A percentile compares a stretch with the other conserved stretches of the same genome.
These are phyloP conservation scores for Caranx ignobilis DNA, from an alignment of 2,113 vertebrate genomes.

Conservation along the genomic window DNA sequence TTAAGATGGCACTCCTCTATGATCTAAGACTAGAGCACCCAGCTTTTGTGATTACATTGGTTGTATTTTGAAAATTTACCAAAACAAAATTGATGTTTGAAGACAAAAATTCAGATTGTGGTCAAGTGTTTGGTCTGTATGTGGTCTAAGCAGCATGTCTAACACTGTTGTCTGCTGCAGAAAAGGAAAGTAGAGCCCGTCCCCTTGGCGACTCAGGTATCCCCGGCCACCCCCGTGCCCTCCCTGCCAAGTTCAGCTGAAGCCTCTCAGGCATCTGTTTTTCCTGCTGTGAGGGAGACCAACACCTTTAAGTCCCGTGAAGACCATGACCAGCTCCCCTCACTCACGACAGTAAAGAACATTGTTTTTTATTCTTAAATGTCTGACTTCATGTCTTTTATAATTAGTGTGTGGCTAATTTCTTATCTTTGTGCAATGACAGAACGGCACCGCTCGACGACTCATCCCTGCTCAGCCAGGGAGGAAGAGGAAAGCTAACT, in stretches of 20 bases:
- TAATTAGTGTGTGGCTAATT: neutral
- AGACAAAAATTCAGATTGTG: neutral
- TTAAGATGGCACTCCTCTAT: slow-evolving; percentile 15
- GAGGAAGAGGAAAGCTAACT: slow-evolving; percentile 92
- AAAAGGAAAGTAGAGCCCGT: slow-evolving; percentile 92
- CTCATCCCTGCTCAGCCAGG: slow-evolving; percentile 87
- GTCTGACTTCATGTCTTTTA: neutral
- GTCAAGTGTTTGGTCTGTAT: neutral
- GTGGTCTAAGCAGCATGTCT: slow-evolving; percentile 29
- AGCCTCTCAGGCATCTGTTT: slow-evolving; percentile 88
- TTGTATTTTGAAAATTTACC: neutral
- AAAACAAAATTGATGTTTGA: neutral
- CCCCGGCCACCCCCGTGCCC: slow-evolving; percentile 86
- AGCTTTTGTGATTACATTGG: slow-evolving; percentile 4
- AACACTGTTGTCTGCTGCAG: slow-evolving; percentile 78
- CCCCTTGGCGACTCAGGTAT: slow-evolving; percentile 83
- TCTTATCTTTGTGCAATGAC: neutral
- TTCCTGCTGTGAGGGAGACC: slow-evolving; percentile 83
- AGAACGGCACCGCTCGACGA: slow-evolving; percentile 91
- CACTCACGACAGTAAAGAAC: slow-evolving; percentile 79
- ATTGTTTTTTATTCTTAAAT: neutral
- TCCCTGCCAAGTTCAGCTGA: slow-evolving; percentile 85
- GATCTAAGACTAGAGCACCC: neutral
- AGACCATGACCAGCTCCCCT: slow-evolving; percentile 81
- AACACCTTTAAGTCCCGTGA: slow-evolving; percentile 83